phyloP scores from a whole-genome alignment of 2,888 invertebrate species.

The Heliothis peltigera region DNA sequence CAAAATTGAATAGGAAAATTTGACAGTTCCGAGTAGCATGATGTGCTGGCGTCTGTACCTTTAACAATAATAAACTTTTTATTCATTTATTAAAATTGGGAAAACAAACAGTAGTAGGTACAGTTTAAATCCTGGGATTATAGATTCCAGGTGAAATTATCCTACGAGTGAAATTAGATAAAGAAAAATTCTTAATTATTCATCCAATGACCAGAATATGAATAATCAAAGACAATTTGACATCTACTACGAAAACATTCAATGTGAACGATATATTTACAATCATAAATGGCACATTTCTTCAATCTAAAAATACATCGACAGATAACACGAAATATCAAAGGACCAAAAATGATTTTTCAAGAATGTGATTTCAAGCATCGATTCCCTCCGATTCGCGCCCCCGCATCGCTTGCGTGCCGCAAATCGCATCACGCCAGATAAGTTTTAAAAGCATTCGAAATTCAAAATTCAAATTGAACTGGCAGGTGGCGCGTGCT shows the following conservation, averaged over 20 bases:
- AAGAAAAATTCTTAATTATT: no score
- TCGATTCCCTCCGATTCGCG: slow-evolving; percentile 73
- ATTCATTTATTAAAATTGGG: no score
- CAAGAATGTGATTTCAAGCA: slow-evolving; percentile 75
- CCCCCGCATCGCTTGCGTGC: slow-evolving; percentile 68
- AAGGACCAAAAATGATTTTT: slow-evolving; percentile 69
- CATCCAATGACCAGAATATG: neutral
- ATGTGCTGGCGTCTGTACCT: no score
- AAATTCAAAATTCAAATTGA: slow-evolving; percentile 73
- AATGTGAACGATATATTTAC: neutral
- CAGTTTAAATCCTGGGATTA: no score
- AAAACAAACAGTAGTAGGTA: no score
- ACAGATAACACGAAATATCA: slow-evolving; percentile 63
- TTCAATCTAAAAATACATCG: slow-evolving; percentile 29
- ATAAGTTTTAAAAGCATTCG: slow-evolving; percentile 72
- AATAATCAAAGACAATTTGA: neutral
- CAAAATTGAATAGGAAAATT: no score
- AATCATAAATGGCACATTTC: neutral
- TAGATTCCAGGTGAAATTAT: neutral
- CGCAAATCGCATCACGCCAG: slow-evolving; percentile 71
- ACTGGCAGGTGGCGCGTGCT: slow-evolving; percentile 66
- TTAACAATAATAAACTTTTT: no score
- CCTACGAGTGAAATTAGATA: no score
- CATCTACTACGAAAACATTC: neutral
- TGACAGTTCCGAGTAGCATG: no score